Evolutionary conservation across 2,888 invertebrate species (phyloP).

Genomic region (Oxystoma pomonae): DNA sequence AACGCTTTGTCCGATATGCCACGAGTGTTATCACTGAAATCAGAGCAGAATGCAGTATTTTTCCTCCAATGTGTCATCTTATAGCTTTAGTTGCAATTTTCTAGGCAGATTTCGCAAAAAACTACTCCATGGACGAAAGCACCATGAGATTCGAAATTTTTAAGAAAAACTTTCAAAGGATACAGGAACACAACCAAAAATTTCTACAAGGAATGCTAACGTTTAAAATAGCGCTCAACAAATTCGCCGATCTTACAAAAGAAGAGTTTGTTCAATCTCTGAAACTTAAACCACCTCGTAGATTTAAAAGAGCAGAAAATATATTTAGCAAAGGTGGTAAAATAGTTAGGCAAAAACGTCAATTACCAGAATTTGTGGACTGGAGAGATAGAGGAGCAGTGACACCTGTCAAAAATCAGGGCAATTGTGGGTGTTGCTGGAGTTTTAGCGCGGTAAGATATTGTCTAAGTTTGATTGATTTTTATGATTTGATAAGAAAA

Average conservation of each 20-base stretch:
- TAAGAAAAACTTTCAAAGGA: conserved; percentile 22
- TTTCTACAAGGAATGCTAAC: conserved; percentile 21
- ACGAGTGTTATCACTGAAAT: too few relatives aligned
- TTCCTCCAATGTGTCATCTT: too few relatives aligned
- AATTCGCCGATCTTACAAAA: conserved; percentile 46
- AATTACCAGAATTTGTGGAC: conserved; percentile 39
- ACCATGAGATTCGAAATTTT: conserved; percentile 21
- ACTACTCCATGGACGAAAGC: conserved; percentile 22
- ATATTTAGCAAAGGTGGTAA: not conserved
- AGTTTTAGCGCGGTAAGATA: conserved; percentile 57
- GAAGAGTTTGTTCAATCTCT: conserved; percentile 26
- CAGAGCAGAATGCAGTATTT: too few relatives aligned
- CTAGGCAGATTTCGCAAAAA: conserved; percentile 74
- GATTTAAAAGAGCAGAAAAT: conserved; percentile 8
- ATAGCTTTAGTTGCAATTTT: too few relatives aligned
- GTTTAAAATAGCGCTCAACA: conserved; percentile 24
- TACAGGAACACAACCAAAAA: conserved; percentile 25
- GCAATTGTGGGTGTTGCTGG: conserved; percentile 62
- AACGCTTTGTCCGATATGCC: too few relatives aligned
- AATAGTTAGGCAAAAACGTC: conserved; percentile 12
- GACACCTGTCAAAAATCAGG: conserved; percentile 53
- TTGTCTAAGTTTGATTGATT: not conserved
- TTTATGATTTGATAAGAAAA: not conserved
- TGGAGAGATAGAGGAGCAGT: conserved; percentile 54
- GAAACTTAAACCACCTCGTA: conserved; percentile 12